Evolutionary conservation across 2,888 invertebrate species (phyloP).

Genomic region (Micoletzkya japonica): DNA sequence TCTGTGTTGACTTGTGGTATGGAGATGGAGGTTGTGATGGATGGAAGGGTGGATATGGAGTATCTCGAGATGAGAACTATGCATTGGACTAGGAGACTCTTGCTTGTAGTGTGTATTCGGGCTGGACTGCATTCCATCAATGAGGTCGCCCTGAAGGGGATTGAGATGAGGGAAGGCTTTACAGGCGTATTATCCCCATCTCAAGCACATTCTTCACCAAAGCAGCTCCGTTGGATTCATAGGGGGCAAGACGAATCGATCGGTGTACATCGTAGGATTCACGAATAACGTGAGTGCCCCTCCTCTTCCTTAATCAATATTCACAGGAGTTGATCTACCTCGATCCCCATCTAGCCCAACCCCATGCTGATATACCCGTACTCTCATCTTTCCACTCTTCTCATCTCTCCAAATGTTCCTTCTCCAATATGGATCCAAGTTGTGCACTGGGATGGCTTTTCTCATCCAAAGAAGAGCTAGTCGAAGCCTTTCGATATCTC

Average conservation of each 20-base stretch:
- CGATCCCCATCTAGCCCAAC: conserved; percentile 92
- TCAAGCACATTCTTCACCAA: conserved; percentile 13
- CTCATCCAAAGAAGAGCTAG: conserved; percentile 28
- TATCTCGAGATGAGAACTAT: conserved; percentile 36
- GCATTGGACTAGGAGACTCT: conserved; percentile 50
- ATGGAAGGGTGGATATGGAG: conserved; percentile 41
- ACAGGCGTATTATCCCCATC: conserved; percentile 7
- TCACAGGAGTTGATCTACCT: conserved; percentile 79
- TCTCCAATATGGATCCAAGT: conserved; percentile 45
- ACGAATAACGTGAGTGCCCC: conserved; percentile 68
- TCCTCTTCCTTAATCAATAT: background rate
- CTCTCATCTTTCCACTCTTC: conserved; percentile 40
- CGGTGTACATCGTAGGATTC: conserved; percentile 88
- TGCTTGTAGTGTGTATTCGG: conserved; percentile 48
- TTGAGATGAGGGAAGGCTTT: background rate
- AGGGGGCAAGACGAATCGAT: conserved; percentile 89
- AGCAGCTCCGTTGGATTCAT: conserved; percentile 84
- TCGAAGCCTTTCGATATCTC: conserved; percentile 10
- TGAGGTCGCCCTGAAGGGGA: conserved; percentile 34
- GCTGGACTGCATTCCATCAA: conserved; percentile 52
- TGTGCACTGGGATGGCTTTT: conserved; percentile 56
- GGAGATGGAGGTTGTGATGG: conserved; percentile 41
- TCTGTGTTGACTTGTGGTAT: conserved; percentile 41
- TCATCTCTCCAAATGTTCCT: conserved; percentile 42
- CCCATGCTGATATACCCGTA: conserved; percentile 63